Base-by-base conservation (phyloP, 2,888 invertebrate species). In the Epinotia brunnichana region DNA sequence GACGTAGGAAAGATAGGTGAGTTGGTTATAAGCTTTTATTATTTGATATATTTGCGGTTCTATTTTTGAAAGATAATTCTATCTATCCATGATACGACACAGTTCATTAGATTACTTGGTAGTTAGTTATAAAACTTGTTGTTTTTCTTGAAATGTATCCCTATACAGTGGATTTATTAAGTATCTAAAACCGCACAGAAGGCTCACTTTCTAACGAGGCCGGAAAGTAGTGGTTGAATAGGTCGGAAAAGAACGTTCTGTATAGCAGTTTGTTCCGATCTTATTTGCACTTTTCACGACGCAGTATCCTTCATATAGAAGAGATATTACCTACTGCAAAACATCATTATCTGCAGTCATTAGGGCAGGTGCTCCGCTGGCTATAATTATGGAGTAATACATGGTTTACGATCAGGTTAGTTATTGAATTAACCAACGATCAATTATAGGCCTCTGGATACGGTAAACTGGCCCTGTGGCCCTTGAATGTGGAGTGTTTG, bases 381-480 rank as follows among this genome's bases (percentile, higher is more conserved):
- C 41, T 72, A 44, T 72, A 72, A 72, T 72, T 72, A 56, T 62
- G 51, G 17, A 56, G 41, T 68, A 72, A 72, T 72, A 35, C 54
- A 17, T 54, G 17, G 67, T 66, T 54, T 62, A 48, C 54, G 53
- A 54, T 48, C 56, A 24, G 56, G 70, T 62, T 67, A 61, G 54
- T 72, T 68, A 68, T 72, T 72, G 62, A 68, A 54, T 72, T 72
- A 67, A 62, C 62, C 61, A 41, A 56, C 48, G 68, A 62, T 72
- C 44, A 68, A 62, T 35, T 51, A 41, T 72, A 15, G 39, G 56
- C 62, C 57, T 57, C 61, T 17, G 17, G 48, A 44, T 21, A 48
- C 56, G 56, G 29, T 56, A 29, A 24, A 56, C 19, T 63, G 61
- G 62, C 56, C 54, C 60, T 44, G 9, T 29, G 29, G 57, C 10